These are phyloP conservation scores for Prolemur simus DNA, from an alignment of 2,113 vertebrate species.

Conservation along the genomic window DNA sequence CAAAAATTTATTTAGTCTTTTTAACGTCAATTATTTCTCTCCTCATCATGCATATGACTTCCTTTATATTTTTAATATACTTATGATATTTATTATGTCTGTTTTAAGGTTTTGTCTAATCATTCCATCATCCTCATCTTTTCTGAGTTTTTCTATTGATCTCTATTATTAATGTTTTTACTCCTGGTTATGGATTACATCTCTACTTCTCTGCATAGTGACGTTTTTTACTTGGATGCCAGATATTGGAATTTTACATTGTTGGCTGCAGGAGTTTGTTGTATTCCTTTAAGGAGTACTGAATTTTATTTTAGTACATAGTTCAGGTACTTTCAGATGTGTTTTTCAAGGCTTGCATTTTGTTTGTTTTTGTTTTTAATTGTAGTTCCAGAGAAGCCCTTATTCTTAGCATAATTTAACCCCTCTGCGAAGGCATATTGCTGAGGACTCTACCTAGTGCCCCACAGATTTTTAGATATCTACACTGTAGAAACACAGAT, in stretches of 20 bases:
- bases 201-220: neutral
- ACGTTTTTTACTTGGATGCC: neutral
- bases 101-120: neutral
- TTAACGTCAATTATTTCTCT: neutral
- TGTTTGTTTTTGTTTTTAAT: neutral
- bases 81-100: neutral
- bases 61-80: neutral
- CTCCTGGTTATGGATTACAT: neutral
- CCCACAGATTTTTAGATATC: neutral
- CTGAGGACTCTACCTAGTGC: neutral
- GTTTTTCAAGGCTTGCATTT: neutral
- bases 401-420: neutral
- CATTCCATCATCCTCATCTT: neutral
- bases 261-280: neutral
- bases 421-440: neutral
- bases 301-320: neutral
- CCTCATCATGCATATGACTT: neutral
- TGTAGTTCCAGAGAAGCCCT: neutral
- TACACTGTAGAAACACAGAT: neutral
- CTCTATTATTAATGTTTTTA: neutral
- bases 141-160: neutral
- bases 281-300: neutral
- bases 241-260: neutral
- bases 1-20: neutral
- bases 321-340: neutral